Base-by-base conservation (phyloP, 2,888 invertebrate genomes). In the Cremastobaeus sp. region DNA sequence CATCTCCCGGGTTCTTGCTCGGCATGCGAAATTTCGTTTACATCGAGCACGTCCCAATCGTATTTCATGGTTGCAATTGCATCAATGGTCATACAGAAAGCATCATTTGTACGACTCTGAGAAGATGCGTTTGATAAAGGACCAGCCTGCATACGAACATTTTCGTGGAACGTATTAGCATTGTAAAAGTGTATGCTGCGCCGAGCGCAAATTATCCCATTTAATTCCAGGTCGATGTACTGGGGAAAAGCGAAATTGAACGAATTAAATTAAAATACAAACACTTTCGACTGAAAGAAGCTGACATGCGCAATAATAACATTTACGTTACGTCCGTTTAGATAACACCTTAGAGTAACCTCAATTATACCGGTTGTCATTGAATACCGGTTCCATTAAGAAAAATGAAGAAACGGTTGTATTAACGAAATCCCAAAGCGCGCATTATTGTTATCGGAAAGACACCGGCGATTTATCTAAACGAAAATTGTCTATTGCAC, bases 1-100 rank as follows among this genome's bases (percentile, higher is more conserved):
- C 70, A 50, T 43, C 69, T 50, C 32, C 55, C 25, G 48, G 37
- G 57, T 57, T 48, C 60, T 32, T 69, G 75, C 55, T 45, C 64
- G 73, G 79, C 81, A 78, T 82, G 77, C 79, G 68, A 79, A 80
- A 82, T 82, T 77, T 70, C 79, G 82, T 79, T 76, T 54, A 50
- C 14, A 32, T 59, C 47, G 60, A 52, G 54, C 52, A 73, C 76
- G 74, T 47, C 71, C 64, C 73, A 77, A 69, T 71, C 75, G 69
- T 78, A 72, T 73, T 70, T 77, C 74, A 78, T 74, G 76, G 74
- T 71, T 70, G 77, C 68, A 59, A 68, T 52, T 59, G 52, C 52
- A 59, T 34, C 52, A 45, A 25, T 35, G 45, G n/a, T 45, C 35
- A 20, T 39, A 6, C 66, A 14, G 35, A 48, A 35, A 59, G 32